Base-by-base conservation (phyloP, 2,797 vertebrate species). In the Leuciscus waleckii region DNA sequence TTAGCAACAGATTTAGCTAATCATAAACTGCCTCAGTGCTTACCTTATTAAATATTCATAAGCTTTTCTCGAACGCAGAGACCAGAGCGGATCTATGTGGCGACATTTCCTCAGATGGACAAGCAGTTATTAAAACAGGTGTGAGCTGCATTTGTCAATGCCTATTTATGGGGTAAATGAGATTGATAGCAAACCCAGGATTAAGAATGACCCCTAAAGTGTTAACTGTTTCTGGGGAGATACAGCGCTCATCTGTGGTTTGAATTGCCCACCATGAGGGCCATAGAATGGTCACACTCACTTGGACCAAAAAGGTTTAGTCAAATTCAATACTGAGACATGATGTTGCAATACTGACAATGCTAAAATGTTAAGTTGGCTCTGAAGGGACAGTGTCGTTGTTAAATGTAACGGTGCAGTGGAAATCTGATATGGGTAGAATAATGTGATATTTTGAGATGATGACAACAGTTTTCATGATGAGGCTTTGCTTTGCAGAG, bases 241-340 rank as follows among this genome's bases (percentile, higher is more conserved):
- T 49, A 1, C 14, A 51, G n/a, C 1, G 5, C 14, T 73, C 54
- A 61, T 43, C 68, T 41, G 39, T 23, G 67, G n/a, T 70, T 35
- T 32, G 13, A 54, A 26, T 39, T 32, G 73, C 51, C 9, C 35
- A 19, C 16, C 23, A 71, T 7, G 23, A 54, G 9, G 51, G 21
- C 16, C 4, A 26, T 46, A 23, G 39, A 61, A 56, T 7, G 67
- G 35, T 56, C 14, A 70, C 14, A 26, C 8, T 29, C 13, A 26
- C 19, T 67, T 85, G 19, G 71, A 73, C 46, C 35, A 14, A 54
- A 32, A 65, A 79, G 41, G 67, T 73, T 63, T 63, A 7, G 35
- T 71, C 43, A 74, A 82, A 67, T 54, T 82, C 29, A 88, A 88
- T 79, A 88, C 83, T 85, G 83, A 85, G 79, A 77, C 83, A 67